phyloP scores from a whole-genome alignment of 2,797 vertebrate species.

The Macropus fuliginosus region DNA sequence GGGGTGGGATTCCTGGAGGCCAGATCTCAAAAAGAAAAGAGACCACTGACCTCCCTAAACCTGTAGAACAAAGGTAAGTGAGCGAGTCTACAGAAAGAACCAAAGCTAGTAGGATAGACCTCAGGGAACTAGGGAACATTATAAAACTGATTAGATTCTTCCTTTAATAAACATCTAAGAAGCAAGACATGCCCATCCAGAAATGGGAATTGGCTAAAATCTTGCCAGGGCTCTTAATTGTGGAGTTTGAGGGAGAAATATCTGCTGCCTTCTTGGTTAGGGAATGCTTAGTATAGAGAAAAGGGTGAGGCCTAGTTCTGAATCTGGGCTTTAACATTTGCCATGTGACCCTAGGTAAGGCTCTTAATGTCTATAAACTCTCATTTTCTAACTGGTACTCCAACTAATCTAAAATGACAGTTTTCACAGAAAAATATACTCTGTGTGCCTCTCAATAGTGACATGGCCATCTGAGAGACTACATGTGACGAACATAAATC shows the following conservation, averaged over 20 bases:
- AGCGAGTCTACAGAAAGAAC: slow-evolving; percentile 3
- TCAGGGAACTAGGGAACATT: slow-evolving; percentile 3
- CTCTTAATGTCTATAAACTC: background rate
- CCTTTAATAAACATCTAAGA: background rate
- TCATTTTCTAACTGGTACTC: background rate
- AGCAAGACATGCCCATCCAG: background rate
- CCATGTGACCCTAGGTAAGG: background rate
- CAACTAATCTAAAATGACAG: background rate
- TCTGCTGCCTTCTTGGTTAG: background rate
- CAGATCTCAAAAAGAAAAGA: slow-evolving; percentile 59
- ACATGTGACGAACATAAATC: background rate
- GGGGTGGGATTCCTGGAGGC: slow-evolving; percentile 42
- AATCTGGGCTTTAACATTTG: slow-evolving; percentile 6
- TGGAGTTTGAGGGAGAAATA: background rate
- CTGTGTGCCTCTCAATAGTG: background rate
- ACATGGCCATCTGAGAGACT: background rate
- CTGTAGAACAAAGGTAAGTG: background rate
- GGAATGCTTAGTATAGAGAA: background rate
- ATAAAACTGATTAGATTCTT: slow-evolving; percentile 24
- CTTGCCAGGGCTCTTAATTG: background rate
- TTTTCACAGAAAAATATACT: background rate
- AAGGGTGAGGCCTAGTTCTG: background rate
- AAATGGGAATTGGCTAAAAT: background rate
- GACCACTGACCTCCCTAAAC: slow-evolving; percentile 42
- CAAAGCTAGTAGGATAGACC: slow-evolving; percentile 24